Evolutionary conservation across 2,888 invertebrate genomes (phyloP), one percentile per base, ranked within the genome.

Genomic region (Pycnomerus fuliginosus): DNA sequence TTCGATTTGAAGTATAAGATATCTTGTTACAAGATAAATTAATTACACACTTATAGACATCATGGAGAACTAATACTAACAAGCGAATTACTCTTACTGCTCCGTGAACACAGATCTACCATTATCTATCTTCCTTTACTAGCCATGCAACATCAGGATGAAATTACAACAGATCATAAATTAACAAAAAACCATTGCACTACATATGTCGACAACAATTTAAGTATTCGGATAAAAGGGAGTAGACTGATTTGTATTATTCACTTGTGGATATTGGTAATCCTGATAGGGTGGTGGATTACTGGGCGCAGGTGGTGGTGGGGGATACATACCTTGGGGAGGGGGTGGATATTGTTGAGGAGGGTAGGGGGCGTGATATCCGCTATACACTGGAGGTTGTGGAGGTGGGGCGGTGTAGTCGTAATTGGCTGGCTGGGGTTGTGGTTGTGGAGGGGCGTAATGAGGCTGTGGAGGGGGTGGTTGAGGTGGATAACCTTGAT

Each of bases 401-500:
- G 63, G 60, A 7, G 61, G 60, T 10, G 54, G 39, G 0, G 46
- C 28, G 32, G 39, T 49, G 32, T 48, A 57, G 38, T 57, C 57
- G 28, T 57, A 57, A 15, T 34, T 49, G 11, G 36, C 35, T n/a
- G n/a, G n/a, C n/a, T n/a, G n/a, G 17, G 50, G 50, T 10, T 39
- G 48, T 3, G 56, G 60, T 5, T 60, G 61, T 17, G 58, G 62
- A 4, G 61, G 63, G 1, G 61, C 58, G 38, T 64, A 64, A 39
- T 64, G 65, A 10, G 59, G 61, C 15, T 67, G 67, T 12, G 62
- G 64, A 22, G 60, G 62, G 3, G 58, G 57, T 8, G 60, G 64
- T 1, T 20, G n/a, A n/a, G 64, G 66, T 0, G 67, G 64, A 53
- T 67, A 69, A 14, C 62, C 65, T 34, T 69, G 70, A 47, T 65